Evolutionary conservation across 2,113 vertebrate species (phyloP).

Genomic region (Eurypyga helias): DNA sequence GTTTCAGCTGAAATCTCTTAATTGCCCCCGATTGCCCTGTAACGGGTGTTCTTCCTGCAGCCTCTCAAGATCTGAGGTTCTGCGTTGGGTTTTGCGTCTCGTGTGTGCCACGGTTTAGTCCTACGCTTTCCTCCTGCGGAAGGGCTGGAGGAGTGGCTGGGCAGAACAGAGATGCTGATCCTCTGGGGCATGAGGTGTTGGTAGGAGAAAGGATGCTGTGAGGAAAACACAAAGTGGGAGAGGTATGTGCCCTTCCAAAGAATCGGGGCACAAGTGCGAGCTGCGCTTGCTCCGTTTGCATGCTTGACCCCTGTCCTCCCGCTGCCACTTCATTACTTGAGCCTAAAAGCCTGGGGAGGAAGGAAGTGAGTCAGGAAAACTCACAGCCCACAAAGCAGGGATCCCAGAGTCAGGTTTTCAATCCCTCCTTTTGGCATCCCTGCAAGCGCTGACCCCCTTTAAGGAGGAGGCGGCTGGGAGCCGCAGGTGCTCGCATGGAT

Average conservation of each 20-base stretch:
- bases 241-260: neutral
- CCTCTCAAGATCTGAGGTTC: neutral
- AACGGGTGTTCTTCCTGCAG: neutral
- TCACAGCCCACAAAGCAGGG: neutral
- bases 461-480: neutral
- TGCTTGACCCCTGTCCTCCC: neutral
- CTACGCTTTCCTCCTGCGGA: neutral
- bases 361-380: neutral
- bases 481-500: accelerated
- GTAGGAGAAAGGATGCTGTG: neutral
- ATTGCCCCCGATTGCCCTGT: neutral
- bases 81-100: neutral
- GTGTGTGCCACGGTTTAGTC: accelerated
- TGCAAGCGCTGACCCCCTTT: accelerated
- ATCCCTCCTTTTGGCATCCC: neutral
- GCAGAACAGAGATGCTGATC: neutral
- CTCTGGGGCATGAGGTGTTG: neutral
- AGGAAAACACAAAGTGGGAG: neutral
- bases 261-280: neutral
- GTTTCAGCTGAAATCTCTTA: neutral
- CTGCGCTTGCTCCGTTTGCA: neutral
- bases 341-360: neutral
- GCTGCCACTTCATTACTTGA: neutral
- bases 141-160: neutral
- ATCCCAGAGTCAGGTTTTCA: neutral